phyloP scores from a whole-genome alignment of 1,140 invertebrate genomes.

The Harpegnathos saltator region DNA sequence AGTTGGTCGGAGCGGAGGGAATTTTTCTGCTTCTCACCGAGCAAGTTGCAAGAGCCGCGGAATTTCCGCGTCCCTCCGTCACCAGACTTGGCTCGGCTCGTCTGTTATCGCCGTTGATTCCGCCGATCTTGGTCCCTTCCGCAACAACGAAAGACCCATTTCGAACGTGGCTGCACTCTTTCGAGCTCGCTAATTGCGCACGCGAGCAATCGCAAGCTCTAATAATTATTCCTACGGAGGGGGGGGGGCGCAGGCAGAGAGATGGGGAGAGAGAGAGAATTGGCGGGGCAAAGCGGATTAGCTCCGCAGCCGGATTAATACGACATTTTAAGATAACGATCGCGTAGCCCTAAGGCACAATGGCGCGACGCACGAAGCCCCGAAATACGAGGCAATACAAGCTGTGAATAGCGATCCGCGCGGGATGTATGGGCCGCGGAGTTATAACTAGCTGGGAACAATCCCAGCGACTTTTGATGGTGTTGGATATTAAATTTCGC shows the following conservation, averaged over 20 bases:
- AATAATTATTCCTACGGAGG: conserved; percentile 39
- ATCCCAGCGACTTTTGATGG: conserved; percentile 84
- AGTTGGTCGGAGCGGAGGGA: no score
- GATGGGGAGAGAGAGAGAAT: conserved; percentile 48
- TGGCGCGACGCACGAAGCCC: conserved; percentile 40
- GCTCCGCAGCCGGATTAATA: conserved; percentile 40
- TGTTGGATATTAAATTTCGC: conserved; percentile 85
- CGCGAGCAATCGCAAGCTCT: conserved; percentile 9
- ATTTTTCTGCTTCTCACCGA: no score
- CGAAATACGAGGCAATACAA: conserved; percentile 43
- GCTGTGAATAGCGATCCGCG: conserved; percentile 29
- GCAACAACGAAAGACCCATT: not conserved
- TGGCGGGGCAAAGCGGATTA: conserved; percentile 44
- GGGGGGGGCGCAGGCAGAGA: no score
- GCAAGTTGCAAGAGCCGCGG: no score
- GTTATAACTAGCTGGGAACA: conserved; percentile 79
- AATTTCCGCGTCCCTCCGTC: no score
- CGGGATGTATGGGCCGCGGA: conserved; percentile 62
- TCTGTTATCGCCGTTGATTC: no score
- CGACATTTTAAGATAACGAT: conserved; percentile 59
- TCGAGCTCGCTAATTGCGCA: not conserved
- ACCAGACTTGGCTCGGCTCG: no score
- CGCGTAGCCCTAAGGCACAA: conserved; percentile 57
- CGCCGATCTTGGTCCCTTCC: no score
- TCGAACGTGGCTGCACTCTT: not conserved